Evolutionary conservation across 2,113 vertebrate genomes (phyloP).

Genomic region (Thalassoma bifasciatum): DNA sequence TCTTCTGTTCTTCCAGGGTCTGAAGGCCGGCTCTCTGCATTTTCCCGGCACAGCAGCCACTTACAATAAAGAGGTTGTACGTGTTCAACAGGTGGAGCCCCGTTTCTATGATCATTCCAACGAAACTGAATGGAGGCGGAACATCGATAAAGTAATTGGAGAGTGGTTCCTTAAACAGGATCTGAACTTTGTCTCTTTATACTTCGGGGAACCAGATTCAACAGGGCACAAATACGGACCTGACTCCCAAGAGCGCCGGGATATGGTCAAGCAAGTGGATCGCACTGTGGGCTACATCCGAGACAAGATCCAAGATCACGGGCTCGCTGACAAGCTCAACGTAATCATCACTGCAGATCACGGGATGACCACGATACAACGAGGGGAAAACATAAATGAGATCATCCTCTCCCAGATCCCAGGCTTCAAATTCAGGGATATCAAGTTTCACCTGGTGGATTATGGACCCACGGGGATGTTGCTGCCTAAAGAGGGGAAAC

Average conservation of each 20-base stretch:
- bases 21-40: conserved; percentile 89
- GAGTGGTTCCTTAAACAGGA: conserved; percentile 82
- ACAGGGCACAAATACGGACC: conserved; percentile 87
- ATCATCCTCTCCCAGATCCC: conserved; percentile 75
- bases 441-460: conserved; percentile 87
- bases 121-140: conserved; percentile 85
- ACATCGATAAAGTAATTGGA: conserved; percentile 83
- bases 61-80: conserved; percentile 82
- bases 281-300: conserved; percentile 88
- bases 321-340: conserved; percentile 81
- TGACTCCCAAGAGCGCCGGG: conserved; percentile 81
- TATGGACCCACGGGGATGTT: conserved; percentile 87
- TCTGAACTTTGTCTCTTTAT: conserved; percentile 89
- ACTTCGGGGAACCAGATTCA: conserved; percentile 90
- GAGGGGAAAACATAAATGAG: conserved; percentile 55
- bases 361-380: conserved; percentile 85
- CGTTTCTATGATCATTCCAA: conserved; percentile 80
- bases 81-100: conserved; percentile 81
- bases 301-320: conserved; percentile 62
- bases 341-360: conserved; percentile 91
- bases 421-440: conserved; percentile 85
- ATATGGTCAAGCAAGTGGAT: conserved; percentile 88
- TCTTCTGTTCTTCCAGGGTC: conserved; percentile 78
- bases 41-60: conserved; percentile 88
- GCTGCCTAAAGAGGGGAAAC: conserved; percentile 87